Conservation (phyloP, 1,140 invertebrate species). For the Cherax quadricarinatus region DNA sequence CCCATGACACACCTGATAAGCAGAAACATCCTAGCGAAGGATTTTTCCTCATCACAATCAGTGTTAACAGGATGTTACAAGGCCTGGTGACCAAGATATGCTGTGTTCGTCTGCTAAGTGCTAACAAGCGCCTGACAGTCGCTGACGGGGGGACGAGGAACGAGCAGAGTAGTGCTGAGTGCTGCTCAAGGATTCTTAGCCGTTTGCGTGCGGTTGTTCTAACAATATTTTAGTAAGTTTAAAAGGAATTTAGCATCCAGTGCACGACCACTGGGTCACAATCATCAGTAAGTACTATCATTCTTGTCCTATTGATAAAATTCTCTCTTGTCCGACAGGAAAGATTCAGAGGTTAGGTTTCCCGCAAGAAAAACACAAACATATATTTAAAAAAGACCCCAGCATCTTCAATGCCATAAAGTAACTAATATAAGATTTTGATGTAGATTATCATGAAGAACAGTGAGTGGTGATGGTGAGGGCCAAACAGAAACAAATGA, state of each 20-base stretch:
- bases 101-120: neutral
- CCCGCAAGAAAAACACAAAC: neutral
- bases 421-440: neutral
- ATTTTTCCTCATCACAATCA: no score
- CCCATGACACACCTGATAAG: no score
- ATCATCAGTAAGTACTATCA: neutral
- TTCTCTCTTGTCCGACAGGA: neutral
- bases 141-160: neutral
- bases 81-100: no score
- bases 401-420: constrained; percentile 16
- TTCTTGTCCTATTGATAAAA: constrained; percentile 7
- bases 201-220: constrained; percentile 25
- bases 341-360: constrained; percentile 14
- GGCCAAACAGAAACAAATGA: neutral
- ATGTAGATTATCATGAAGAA: neutral
- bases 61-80: no score
- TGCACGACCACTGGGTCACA: constrained; percentile 4
- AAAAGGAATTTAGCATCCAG: constrained; percentile 7
- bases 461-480: constrained; percentile 29
- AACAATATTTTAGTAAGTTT: constrained; percentile 17
- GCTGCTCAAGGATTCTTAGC: constrained; percentile 33
- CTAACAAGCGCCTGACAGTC: neutral
- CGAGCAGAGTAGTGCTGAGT: constrained; percentile 50
- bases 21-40: no score
- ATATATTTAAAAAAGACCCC: neutral